A percentile compares a stretch with the other conserved stretches of the same genome.
These are phyloP conservation scores for Leptura quadrifasciata DNA, from an alignment of 2,888 invertebrate species.

Conservation along the genomic window DNA sequence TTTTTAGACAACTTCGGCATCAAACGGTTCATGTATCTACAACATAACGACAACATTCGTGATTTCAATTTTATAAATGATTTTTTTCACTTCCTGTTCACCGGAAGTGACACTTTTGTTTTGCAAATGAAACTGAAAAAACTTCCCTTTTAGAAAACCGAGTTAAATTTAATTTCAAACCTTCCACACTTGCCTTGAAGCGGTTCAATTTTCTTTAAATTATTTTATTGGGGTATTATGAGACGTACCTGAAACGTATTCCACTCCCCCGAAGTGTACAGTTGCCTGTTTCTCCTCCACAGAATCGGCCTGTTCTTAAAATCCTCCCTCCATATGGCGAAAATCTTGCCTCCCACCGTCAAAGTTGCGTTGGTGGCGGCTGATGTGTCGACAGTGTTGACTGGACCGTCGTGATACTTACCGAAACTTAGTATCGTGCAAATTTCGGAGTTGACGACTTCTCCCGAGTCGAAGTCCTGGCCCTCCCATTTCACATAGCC, in stretches of 20 bases:
- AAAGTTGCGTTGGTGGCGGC: constrained; percentile 43
- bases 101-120: too few species aligned
- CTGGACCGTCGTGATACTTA: constrained; percentile 83
- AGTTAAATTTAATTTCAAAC: too few species aligned
- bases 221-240: too few species aligned
- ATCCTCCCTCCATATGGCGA: constrained; percentile 75
- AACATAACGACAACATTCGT: too few species aligned
- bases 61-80: too few species aligned
- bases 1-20: too few species aligned
- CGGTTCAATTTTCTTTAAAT: too few species aligned
- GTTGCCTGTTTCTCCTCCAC: constrained; percentile 79
- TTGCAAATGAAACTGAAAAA: too few species aligned
- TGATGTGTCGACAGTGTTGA: constrained; percentile 67
- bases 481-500: constrained; percentile 80
- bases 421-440: constrained; percentile 72
- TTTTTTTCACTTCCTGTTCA: too few species aligned
- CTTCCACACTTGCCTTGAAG: too few species aligned
- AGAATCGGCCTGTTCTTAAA: constrained; percentile 78
- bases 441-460: constrained; percentile 79
- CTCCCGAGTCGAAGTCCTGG: constrained; percentile 79
- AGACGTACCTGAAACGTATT: constrained; percentile 71
- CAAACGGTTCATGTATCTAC: too few species aligned
- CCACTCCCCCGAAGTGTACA: constrained; percentile 83
- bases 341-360: constrained; percentile 68
- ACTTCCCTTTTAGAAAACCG: too few species aligned